Evolutionary conservation across 2,888 invertebrate genomes (phyloP).

Genomic region (Mimachlamys varia): DNA sequence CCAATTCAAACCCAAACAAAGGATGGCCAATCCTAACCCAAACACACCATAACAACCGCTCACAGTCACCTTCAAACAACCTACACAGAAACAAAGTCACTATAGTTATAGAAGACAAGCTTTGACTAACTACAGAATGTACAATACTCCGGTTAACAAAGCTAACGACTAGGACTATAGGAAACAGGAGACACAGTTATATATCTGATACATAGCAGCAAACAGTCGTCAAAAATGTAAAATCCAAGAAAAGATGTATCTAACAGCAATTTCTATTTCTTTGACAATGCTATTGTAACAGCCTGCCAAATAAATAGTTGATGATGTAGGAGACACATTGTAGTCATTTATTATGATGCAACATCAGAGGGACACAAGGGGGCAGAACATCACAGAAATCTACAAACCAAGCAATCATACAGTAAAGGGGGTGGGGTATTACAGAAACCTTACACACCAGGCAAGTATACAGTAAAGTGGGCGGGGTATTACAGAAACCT

Average conservation of each 20-base stretch:
- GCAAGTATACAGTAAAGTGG: too few species aligned
- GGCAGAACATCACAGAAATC: background rate
- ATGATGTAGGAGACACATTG: background rate
- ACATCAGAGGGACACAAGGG: background rate
- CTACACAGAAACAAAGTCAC: background rate
- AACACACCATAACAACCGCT: background rate
- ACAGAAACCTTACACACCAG: too few species aligned
- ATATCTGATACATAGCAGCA: background rate
- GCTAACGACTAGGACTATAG: background rate
- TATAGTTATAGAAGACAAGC: too few species aligned
- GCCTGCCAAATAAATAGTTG: background rate
- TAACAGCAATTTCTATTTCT: conserved; percentile 37
- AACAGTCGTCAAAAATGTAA: background rate
- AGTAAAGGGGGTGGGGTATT: too few species aligned
- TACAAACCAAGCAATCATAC: too few species aligned
- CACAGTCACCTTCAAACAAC: background rate
- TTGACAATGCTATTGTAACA: background rate
- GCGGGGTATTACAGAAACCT: too few species aligned
- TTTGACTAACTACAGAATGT: background rate
- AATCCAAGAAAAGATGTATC: background rate
- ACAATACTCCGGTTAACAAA: conserved; percentile 1
- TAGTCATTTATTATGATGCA: background rate
- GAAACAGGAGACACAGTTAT: background rate
- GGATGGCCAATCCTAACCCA: background rate
- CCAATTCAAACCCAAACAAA: background rate